These are phyloP conservation scores for Dolichallabes microphthalmus DNA, from an alignment of 2,113 vertebrate genomes.

Conservation along the genomic window DNA sequence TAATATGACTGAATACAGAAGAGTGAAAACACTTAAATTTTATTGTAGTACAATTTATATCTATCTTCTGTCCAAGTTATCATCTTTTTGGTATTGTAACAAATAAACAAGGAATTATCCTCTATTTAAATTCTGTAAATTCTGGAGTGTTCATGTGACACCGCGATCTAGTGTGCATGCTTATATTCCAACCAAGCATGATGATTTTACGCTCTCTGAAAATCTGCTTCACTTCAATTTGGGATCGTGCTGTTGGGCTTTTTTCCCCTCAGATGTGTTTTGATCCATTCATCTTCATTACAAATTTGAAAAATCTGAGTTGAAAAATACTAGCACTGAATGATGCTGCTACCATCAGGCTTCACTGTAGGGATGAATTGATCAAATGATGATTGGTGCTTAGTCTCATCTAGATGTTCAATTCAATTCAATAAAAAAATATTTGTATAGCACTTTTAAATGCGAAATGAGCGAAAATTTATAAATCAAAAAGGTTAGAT, in stretches of 20 bases:
- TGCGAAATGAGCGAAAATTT: no score
- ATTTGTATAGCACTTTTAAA: no score
- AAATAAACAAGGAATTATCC: not conserved
- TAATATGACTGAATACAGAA: not conserved
- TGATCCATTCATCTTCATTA: not conserved
- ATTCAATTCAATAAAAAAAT: no score
- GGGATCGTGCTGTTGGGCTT: not conserved
- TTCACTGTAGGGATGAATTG: not conserved
- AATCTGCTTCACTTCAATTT: no score
- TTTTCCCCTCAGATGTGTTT: not conserved
- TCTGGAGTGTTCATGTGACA: not conserved
- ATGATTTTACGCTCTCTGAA: no score
- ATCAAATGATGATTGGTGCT: not conserved
- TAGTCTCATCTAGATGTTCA: no score
- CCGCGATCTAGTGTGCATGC: not conserved
- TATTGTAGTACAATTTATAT: not conserved
- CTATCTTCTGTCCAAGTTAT: not conserved
- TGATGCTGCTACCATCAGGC: not conserved
- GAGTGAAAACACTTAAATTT: not conserved
- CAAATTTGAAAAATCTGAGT: not conserved
- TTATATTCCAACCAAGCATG: not conserved
- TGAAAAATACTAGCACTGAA: not conserved
- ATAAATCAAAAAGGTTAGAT: no score
- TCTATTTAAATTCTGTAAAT: no score
- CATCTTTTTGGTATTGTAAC: not conserved